phyloP scores from a whole-genome alignment of 2,797 vertebrate species.

The Notolabrus celidotus region DNA sequence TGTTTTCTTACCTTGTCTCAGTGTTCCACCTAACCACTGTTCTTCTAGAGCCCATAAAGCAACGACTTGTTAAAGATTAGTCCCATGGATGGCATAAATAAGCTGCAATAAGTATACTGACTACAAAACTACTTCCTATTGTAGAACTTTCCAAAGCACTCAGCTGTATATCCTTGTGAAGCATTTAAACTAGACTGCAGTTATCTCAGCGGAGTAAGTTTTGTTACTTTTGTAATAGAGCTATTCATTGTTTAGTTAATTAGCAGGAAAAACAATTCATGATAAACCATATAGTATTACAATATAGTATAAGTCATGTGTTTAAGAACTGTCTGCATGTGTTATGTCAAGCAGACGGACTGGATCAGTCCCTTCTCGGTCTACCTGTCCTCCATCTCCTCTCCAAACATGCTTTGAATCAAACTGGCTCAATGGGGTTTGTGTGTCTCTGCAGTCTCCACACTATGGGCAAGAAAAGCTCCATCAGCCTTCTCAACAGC shows the following conservation, averaged over 20 bases:
- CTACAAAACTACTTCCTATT: background rate
- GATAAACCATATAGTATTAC: too few relatives aligned
- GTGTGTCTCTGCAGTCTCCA: constrained; percentile 57
- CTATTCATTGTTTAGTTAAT: too few relatives aligned
- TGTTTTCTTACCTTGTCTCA: constrained; percentile 34
- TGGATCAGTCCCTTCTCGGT: constrained; percentile 38
- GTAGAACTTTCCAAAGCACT: too few relatives aligned
- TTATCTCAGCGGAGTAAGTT: too few relatives aligned
- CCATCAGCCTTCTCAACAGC: constrained; percentile 70
- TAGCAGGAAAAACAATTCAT: too few relatives aligned
- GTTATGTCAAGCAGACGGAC: constrained; percentile 39
- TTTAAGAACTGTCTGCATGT: too few relatives aligned
- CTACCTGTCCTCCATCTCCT: constrained; percentile 15
- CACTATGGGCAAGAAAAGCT: constrained; percentile 69
- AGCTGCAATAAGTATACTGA: background rate
- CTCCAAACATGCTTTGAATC: constrained; percentile 65
- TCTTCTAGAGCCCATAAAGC: constrained; percentile 21
- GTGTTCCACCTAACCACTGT: constrained; percentile 7
- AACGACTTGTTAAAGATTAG: constrained; percentile 49
- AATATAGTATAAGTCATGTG: too few relatives aligned
- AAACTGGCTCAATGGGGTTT: constrained; percentile 64
- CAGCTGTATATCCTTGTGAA: too few relatives aligned
- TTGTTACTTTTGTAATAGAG: too few relatives aligned
- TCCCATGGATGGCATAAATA: constrained; percentile 39
- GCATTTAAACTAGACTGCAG: too few relatives aligned